phyloP scores from a whole-genome alignment of 2,888 invertebrate genomes.

The Agriotes lineatus region DNA sequence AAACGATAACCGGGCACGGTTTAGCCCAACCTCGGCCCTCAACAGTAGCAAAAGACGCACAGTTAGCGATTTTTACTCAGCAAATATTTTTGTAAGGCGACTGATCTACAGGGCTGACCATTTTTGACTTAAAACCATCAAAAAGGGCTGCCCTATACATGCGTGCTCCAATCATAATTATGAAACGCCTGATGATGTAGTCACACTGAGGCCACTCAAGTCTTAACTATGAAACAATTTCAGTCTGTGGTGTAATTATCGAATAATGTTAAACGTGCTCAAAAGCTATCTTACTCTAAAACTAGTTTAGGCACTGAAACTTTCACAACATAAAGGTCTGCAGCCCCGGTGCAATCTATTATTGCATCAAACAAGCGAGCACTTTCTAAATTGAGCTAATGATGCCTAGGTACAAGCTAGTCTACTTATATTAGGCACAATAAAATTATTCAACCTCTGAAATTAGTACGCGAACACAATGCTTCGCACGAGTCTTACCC shows the following conservation, averaged over 20 bases:
- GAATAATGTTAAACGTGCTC: slow-evolving; percentile 47
- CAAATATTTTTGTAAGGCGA: slow-evolving; percentile 17
- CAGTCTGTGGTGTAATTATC: slow-evolving; percentile 51
- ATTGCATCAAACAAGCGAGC: slow-evolving; percentile 54
- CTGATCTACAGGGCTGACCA: too few relatives aligned
- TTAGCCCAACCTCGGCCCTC: not conserved
- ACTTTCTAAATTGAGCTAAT: slow-evolving; percentile 51
- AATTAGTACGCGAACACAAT: slow-evolving; percentile 16
- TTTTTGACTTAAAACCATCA: too few relatives aligned
- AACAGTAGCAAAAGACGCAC: too few relatives aligned
- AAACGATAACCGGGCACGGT: too few relatives aligned
- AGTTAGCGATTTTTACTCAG: slow-evolving; percentile 16
- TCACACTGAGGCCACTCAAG: slow-evolving; percentile 34
- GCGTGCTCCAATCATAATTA: slow-evolving; percentile 3
- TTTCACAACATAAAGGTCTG: slow-evolving; percentile 50
- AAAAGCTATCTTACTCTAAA: slow-evolving; percentile 51
- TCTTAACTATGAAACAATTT: slow-evolving; percentile 48
- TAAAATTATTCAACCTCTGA: slow-evolving; percentile 54
- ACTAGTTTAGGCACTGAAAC: slow-evolving; percentile 60
- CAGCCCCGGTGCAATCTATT: slow-evolving; percentile 37
- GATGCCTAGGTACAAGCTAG: slow-evolving; percentile 41
- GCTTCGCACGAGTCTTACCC: too few relatives aligned
- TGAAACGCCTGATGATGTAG: slow-evolving; percentile 11
- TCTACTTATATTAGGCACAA: slow-evolving; percentile 50
- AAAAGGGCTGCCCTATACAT: too few relatives aligned